Percentiles rank a stretch among this genome's conserved stretches.
phyloP scores from a whole-genome alignment of 2,797 vertebrate genomes.

The Podarcis siculus region DNA sequence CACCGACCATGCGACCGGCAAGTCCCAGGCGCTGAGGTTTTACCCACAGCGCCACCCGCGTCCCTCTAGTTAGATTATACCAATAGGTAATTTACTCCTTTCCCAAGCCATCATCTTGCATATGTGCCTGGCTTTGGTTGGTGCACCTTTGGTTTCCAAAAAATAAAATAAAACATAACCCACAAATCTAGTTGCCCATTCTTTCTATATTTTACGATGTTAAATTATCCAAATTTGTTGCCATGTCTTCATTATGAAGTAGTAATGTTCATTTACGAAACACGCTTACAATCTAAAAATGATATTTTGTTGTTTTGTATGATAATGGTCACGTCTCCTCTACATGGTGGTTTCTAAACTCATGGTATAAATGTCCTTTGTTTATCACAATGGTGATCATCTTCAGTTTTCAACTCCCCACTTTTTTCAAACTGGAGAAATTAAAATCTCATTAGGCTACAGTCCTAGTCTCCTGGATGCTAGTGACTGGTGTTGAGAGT shows the following conservation, averaged over 20 bases:
- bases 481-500: no score
- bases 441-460: neutral
- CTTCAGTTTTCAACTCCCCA: neutral
- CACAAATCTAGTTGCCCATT: no score
- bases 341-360: neutral
- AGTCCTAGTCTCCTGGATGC: no score
- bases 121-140: neutral
- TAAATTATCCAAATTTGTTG: neutral
- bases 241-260: neutral
- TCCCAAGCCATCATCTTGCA: neutral
- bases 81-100: neutral
- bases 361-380: neutral
- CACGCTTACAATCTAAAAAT: neutral
- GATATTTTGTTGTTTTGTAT: no score
- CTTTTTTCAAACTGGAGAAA: neutral
- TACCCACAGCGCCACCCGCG: no score
- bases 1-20: no score
- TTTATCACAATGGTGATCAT: neutral
- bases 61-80: no score
- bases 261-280: neutral
- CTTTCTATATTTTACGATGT: neutral
- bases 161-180: no score
- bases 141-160: no score
- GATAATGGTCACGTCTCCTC: no score
- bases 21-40: no score